Percentiles rank a stretch among this genome's conserved stretches.
Conservation (phyloP, 1,140 invertebrate genomes). For the Sogatella furcifera region DNA sequence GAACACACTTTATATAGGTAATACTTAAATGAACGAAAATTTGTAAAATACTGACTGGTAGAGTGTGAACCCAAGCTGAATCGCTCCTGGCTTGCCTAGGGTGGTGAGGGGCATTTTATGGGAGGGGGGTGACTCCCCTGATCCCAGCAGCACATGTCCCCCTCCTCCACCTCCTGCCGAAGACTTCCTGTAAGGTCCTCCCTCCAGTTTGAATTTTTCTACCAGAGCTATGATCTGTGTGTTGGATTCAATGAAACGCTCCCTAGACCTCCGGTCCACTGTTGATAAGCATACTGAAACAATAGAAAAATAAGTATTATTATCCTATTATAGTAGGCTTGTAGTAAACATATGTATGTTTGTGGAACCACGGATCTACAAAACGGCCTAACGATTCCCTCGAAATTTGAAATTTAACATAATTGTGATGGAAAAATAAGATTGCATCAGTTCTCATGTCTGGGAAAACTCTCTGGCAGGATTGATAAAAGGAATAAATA, state of each 20-base stretch:
- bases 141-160: conserved; percentile 28
- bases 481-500: too few relatives aligned
- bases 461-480: too few relatives aligned
- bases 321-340: too few relatives aligned
- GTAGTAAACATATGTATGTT: too few relatives aligned
- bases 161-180: conserved; percentile 27
- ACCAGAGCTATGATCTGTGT: conserved; percentile 84
- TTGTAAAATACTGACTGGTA: conserved; percentile 51
- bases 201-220: conserved; percentile 82
- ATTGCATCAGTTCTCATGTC: too few relatives aligned
- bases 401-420: too few relatives aligned
- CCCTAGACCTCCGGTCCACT: conserved; percentile 75
- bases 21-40: too few relatives aligned
- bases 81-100: conserved; percentile 57
- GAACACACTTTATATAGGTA: too few relatives aligned
- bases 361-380: too few relatives aligned
- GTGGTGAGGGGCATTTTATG: conserved; percentile 52
- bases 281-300: conserved; percentile 77
- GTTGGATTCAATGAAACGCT: conserved; percentile 83
- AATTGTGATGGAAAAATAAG: too few relatives aligned
- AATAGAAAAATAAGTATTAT: background rate
- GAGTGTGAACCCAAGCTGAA: conserved; percentile 59
- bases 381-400: too few relatives aligned
- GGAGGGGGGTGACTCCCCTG: conserved; percentile 29
- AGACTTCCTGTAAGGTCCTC: conserved; percentile 49